Evolutionary conservation across 2,797 vertebrate species (phyloP), one percentile per base, ranked within the genome.

Genomic region (Smutsia gigantea): DNA sequence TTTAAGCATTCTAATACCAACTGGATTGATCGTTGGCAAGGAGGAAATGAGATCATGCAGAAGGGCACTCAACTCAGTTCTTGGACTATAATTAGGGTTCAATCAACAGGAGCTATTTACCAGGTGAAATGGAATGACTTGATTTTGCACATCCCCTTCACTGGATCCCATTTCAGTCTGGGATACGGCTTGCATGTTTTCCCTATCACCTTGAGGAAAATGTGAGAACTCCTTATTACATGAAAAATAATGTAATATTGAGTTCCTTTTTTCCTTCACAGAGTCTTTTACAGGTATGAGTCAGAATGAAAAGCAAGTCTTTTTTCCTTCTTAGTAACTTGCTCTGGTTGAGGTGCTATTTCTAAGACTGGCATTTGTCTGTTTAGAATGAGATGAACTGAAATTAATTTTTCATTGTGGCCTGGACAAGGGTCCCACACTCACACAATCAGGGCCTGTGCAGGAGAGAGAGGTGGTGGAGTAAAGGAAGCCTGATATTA

Each of bases 171-270:
- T 69, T 95, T 96, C 31, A 75, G 19, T 78, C 31, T 92, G 46
- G 51, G 39, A 29, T 29, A 68, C 5, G 27, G 46, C 68, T 83
- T 72, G 68, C 37, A 37, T 21, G 39, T 69, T 61, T 39, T 13
- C 57, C 57, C 55, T 77, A 42, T n/a, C 37, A 51, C 89, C n/a
- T 83, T 79, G 57, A 94, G 74, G 39, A 93, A 95, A 90, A 89
- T 51, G 18, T 75, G 46, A 93, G 64, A 95, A 42, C 71, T 90
- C 37, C 61, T 95, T 61, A 39, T 13, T 71, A 68, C 1, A 68
- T 14, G 11, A 90, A 90, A 69, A 49, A 68, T 21, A 83, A 74
- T 7, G 1, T 19, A 85, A 55, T 12, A 18, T 0, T 55, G 77
- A n/a, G 8, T 85, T 89, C 69, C 42, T 34, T 51, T 15, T 69